A percentile compares a stretch with the other conserved stretches of the same genome.
These are phyloP conservation scores for Fistularia tabacaria DNA, from an alignment of 2,797 vertebrate genomes.

Conservation along the genomic window DNA sequence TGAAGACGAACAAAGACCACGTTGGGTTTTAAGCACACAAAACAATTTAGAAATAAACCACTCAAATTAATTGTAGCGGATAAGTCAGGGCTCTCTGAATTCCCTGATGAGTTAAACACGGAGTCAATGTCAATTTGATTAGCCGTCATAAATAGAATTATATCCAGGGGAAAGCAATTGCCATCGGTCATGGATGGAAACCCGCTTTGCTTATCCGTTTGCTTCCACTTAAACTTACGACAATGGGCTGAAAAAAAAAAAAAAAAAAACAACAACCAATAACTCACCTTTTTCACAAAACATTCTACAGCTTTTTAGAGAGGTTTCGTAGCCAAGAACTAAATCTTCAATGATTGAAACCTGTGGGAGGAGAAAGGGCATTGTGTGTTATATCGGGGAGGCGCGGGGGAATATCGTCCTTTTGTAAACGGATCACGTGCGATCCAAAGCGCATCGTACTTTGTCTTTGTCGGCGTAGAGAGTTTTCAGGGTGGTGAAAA, in stretches of 20 bases:
- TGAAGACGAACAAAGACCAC: no score
- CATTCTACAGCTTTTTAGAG: slow-evolving; percentile 90
- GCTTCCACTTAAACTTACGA: not conserved
- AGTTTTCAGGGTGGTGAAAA: slow-evolving; percentile 96
- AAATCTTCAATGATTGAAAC: slow-evolving; percentile 95
- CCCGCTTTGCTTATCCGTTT: not conserved
- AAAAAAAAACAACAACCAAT: no score
- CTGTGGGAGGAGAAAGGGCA: slow-evolving; percentile 63
- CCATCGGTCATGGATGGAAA: slow-evolving; percentile 6
- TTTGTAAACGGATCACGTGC: not conserved
- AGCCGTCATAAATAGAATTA: no score
- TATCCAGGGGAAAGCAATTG: no score
- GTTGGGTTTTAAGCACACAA: no score
- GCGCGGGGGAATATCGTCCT: not conserved
- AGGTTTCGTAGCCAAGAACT: slow-evolving; percentile 93
- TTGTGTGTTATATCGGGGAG: no score
- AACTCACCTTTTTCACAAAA: slow-evolving; percentile 91
- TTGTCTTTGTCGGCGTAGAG: slow-evolving; percentile 96
- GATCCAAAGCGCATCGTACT: slow-evolving; percentile 61
- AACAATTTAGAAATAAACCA: no score
- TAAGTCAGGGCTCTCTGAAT: no score
- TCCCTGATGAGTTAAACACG: no score
- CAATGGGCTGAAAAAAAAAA: slow-evolving; percentile 4
- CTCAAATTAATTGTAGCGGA: no score
- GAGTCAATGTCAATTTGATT: no score